Percentiles rank a stretch among this genome's conserved stretches.
These are phyloP conservation scores for Leptinotarsa undecemlineata DNA, from an alignment of 1,140 invertebrate species.

Conservation along the genomic window DNA sequence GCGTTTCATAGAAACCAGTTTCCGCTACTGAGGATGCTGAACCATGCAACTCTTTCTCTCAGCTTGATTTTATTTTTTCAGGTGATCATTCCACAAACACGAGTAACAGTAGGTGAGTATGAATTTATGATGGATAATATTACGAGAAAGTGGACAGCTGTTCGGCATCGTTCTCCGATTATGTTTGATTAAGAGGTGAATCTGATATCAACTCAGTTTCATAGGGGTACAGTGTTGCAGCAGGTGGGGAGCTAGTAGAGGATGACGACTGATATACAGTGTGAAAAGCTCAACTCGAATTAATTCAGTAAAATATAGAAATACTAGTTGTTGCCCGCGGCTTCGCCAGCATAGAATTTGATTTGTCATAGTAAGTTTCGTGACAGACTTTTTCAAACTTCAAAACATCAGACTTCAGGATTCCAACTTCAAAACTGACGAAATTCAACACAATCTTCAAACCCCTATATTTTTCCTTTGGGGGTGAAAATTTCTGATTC, in stretches of 20 bases:
- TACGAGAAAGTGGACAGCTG: neutral
- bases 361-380: too few relatives aligned
- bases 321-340: too few relatives aligned
- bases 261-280: too few relatives aligned
- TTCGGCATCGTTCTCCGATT: neutral
- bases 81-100: neutral
- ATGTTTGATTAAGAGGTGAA: neutral
- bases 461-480: too few relatives aligned
- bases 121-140: slow-evolving; percentile 1
- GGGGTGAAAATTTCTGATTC: too few relatives aligned
- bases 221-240: neutral
- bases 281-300: too few relatives aligned
- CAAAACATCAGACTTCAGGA: too few relatives aligned
- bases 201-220: neutral
- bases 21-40: neutral
- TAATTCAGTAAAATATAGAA: too few relatives aligned
- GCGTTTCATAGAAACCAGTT: slow-evolving; percentile 5
- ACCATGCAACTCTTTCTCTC: neutral
- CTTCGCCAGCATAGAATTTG: too few relatives aligned
- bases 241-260: neutral
- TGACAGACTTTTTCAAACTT: too few relatives aligned
- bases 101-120: neutral
- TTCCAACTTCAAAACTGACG: too few relatives aligned
- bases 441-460: too few relatives aligned
- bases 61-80: slow-evolving; percentile 1